Percentiles rank a stretch among this genome's conserved stretches.
These are phyloP conservation scores for Phenganax stokvisi DNA, from an alignment of 92 coral and sea anemone genomes.

Conservation along the genomic window DNA sequence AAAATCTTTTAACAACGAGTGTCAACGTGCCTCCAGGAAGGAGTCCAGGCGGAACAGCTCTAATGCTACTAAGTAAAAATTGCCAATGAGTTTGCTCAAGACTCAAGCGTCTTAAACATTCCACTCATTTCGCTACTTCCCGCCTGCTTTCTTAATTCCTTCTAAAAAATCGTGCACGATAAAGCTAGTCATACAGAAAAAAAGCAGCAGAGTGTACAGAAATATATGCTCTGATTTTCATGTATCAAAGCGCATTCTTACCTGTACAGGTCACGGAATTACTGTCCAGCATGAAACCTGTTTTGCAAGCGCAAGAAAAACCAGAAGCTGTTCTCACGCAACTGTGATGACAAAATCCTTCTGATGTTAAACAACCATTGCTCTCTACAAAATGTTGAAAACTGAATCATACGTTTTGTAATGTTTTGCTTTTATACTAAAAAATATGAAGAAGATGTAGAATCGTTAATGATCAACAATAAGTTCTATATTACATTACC, in stretches of 20 bases:
- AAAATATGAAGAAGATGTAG: too few relatives aligned
- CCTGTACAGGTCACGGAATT: constrained; percentile 95
- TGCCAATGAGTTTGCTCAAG: too few relatives aligned
- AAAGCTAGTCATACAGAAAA: not conserved
- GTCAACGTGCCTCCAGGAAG: too few relatives aligned
- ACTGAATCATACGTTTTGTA: not conserved
- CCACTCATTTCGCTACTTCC: too few relatives aligned
- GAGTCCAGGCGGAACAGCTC: too few relatives aligned
- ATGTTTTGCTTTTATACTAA: too few relatives aligned
- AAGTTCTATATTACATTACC: constrained; percentile 44
- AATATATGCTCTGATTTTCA: not conserved
- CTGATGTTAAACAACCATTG: constrained; percentile 75
- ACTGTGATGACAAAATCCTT: constrained; percentile 97
- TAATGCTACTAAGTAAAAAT: too few relatives aligned
- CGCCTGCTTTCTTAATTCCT: not conserved
- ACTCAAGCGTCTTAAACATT: too few relatives aligned
- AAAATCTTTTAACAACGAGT: too few relatives aligned
- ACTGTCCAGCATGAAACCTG: constrained; percentile 74
- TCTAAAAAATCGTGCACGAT: not conserved
- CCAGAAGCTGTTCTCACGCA: constrained; percentile 85
- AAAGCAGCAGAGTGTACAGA: not conserved
- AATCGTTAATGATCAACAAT: not conserved
- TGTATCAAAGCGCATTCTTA: constrained; percentile 14
- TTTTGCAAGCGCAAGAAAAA: constrained; percentile 90
- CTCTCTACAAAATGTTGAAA: constrained; percentile 50